Base-by-base conservation (phyloP, 2,888 invertebrate genomes). In the Rhingia rostrata region DNA sequence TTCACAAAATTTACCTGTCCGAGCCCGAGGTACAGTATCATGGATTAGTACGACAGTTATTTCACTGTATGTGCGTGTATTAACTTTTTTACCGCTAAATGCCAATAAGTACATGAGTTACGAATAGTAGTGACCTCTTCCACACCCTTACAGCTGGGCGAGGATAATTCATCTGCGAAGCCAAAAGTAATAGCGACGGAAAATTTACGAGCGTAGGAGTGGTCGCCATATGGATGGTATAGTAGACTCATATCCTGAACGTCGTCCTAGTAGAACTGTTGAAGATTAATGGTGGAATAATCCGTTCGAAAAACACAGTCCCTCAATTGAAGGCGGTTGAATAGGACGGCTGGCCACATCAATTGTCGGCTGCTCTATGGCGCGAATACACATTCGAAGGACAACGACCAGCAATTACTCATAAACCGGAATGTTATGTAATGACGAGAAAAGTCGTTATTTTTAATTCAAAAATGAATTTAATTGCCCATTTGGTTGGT, bases 401-500 rank as follows among this genome's bases (percentile, higher is more conserved):
- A 64, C 74, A 56, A 45, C 56, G 64, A 54, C 53, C 45, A 37
- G 37, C 43, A 58, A 66, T 74, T 53, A 45, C 67, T 69, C 77
- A 77, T 67, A 69, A 69, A 58, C 53, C 9, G 58, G 32, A 56
- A 53, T 43, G 33, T 14, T 82, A 77, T 82, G 70, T 77, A 82
- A 82, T 72, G 82, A 66, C 66, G 70, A 72, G 82, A 78, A 64
- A 83, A 69, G 82, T 43, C 79, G 69, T 79, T 79, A 73, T 73
- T 83, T 83, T 83, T 83, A 83, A 83, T 79, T 83, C 79, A 79
- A 83, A 83, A 83, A 83, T 64, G 73, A 83, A 73, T 79, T 79
- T 83, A 83, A 83, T 83, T 83, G 79, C 79, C 73, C 64, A 79
- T 69, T 79, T 47, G 67, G 67, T 61, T 63, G 67, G 56, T 73